Percentiles rank a stretch among this genome's conserved stretches.
phyloP scores from a whole-genome alignment of 2,797 vertebrate genomes.

The Sphenodon punctatus region DNA sequence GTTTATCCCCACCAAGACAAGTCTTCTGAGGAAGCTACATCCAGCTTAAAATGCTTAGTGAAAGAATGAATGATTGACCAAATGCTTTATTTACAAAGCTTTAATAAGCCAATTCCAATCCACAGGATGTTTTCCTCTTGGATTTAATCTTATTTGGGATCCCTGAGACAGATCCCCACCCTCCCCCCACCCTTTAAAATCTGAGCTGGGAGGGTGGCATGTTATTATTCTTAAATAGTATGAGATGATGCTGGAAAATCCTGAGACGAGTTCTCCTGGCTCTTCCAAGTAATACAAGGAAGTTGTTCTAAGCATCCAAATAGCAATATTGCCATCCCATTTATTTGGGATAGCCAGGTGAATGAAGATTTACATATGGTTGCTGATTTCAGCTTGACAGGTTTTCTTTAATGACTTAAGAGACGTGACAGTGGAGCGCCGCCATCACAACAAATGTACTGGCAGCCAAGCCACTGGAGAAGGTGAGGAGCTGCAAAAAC shows the following conservation, averaged over 20 bases:
- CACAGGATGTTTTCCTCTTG: not conserved
- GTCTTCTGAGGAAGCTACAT: constrained; percentile 26
- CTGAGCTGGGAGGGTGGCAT: no score
- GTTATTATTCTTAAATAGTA: not conserved
- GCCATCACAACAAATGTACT: no score
- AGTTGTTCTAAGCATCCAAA: not conserved
- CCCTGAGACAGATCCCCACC: not conserved
- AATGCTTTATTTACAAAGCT: constrained; percentile 29
- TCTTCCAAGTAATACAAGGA: not conserved
- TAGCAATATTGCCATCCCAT: not conserved
- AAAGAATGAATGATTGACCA: constrained; percentile 41
- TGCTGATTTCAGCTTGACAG: no score
- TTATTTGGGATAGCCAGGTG: not conserved
- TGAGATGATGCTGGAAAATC: not conserved
- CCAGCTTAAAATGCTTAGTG: constrained; percentile 55
- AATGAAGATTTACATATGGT: not conserved
- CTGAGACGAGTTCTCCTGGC: not conserved
- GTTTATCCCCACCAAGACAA: constrained; percentile 39
- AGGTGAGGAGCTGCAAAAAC: no score
- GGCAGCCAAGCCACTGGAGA: no score
- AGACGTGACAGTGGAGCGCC: no score
- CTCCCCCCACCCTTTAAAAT: no score
- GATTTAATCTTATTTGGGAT: not conserved
- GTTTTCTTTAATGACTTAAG: no score
- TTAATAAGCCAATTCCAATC: constrained; percentile 8